These are phyloP conservation scores for Petrophora chlorosata DNA, from an alignment of 2,888 invertebrate species.

Conservation along the genomic window DNA sequence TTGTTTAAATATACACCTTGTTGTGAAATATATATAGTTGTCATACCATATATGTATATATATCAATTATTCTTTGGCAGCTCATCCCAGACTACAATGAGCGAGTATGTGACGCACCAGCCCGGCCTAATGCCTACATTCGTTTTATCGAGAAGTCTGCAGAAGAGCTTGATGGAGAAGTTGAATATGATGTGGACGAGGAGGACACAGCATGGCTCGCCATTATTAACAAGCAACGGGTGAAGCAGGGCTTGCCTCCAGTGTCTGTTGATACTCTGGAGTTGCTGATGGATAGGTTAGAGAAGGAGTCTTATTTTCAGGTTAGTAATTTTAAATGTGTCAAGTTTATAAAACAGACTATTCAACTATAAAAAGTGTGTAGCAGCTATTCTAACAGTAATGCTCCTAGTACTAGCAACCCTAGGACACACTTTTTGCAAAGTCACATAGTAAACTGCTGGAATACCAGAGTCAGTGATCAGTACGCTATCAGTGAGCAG, in stretches of 20 bases:
- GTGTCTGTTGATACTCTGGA: constrained; percentile 96
- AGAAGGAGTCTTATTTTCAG: constrained; percentile 98
- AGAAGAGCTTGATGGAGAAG: constrained; percentile 96
- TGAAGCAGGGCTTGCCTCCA: constrained; percentile 87
- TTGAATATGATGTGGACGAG: constrained; percentile 99
- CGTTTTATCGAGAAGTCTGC: constrained; percentile 97
- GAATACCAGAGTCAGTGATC: too few relatives aligned
- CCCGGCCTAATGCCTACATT: constrained; percentile 94
- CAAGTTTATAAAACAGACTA: too few relatives aligned
- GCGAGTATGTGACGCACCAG: constrained; percentile 91
- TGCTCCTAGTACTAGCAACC: too few relatives aligned
- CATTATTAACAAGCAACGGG: constrained; percentile 93
- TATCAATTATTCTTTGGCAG: constrained; percentile 52
- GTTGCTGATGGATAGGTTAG: constrained; percentile 97
- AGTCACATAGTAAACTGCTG: too few relatives aligned
- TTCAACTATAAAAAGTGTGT: too few relatives aligned
- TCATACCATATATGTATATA: too few relatives aligned
- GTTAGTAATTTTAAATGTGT: too few relatives aligned
- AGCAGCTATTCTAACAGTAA: too few relatives aligned
- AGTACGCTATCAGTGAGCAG: too few relatives aligned
- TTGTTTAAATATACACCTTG: too few relatives aligned
- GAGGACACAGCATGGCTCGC: constrained; percentile 98
- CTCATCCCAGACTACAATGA: constrained; percentile 89
- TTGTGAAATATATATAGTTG: too few relatives aligned
- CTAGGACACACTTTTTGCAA: too few relatives aligned